These are phyloP conservation scores for Hermetia illucens DNA, from an alignment of 1,140 invertebrate species.

Conservation along the genomic window DNA sequence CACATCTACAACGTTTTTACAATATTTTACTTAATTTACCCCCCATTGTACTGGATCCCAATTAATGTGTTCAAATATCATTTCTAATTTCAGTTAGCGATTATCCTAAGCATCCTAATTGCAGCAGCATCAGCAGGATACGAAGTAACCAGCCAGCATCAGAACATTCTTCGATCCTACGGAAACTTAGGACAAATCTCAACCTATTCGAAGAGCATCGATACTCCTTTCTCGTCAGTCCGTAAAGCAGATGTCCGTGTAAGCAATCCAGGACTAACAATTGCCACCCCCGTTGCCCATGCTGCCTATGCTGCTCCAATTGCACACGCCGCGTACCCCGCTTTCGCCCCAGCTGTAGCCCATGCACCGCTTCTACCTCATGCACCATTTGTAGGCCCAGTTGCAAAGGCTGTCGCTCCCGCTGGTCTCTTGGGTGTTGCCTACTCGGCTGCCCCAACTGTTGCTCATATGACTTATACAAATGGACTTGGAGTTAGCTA, in stretches of 20 bases:
- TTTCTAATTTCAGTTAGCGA: too few species aligned
- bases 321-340: slow-evolving; percentile 3
- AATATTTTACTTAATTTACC: too few species aligned
- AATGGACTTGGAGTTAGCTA: slow-evolving; percentile 43
- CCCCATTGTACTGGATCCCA: too few species aligned
- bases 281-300: slow-evolving; percentile 10
- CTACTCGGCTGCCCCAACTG: slow-evolving; percentile 49
- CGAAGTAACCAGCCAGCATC: too few species aligned
- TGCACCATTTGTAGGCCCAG: background rate
- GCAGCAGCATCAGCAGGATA: too few species aligned
- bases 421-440: slow-evolving; percentile 35
- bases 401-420: slow-evolving; percentile 20
- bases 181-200: slow-evolving; percentile 48
- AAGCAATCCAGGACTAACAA: slow-evolving; percentile 40
- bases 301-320: slow-evolving; percentile 6
- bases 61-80: too few species aligned
- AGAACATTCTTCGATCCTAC: slow-evolving; percentile 43
- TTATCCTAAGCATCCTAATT: too few species aligned
- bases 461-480: slow-evolving; percentile 48
- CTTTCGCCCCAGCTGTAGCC: slow-evolving; percentile 10
- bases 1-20: too few species aligned
- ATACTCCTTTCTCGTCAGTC: slow-evolving; percentile 52
- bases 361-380: slow-evolving; percentile 1
- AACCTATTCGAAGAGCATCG: slow-evolving; percentile 45
- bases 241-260: slow-evolving; percentile 46